Evolutionary conservation across 1,140 invertebrate genomes (phyloP).

Genomic region (Drosophila elegans): DNA sequence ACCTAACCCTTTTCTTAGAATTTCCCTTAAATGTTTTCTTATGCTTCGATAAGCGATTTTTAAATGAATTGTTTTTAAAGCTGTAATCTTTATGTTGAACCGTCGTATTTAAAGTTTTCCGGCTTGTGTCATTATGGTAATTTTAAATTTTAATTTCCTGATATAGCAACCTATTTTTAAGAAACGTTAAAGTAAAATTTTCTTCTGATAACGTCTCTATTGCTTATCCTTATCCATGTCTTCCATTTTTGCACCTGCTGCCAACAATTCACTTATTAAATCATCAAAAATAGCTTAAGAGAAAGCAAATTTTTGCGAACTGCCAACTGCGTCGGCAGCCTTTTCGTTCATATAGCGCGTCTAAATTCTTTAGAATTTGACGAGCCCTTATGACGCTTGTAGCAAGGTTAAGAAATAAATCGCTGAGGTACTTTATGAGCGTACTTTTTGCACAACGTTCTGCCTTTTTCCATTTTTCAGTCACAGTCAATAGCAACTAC

Average conservation of each 20-base stretch:
- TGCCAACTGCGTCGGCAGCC: neutral
- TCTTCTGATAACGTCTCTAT: neutral
- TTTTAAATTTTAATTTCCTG: no score
- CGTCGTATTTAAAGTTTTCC: neutral
- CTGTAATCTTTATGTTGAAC: no score
- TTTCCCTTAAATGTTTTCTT: no score
- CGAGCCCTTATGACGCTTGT: no score
- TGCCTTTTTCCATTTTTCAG: no score
- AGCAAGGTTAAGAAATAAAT: no score
- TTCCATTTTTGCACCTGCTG: conserved; percentile 11
- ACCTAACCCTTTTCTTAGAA: no score
- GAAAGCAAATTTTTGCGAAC: neutral
- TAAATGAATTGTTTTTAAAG: no score
- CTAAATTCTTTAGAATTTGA: neutral
- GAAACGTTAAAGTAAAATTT: neutral
- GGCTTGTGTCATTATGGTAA: conserved; percentile 1
- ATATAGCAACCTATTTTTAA: neutral
- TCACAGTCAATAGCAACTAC: no score
- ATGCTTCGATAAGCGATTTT: no score
- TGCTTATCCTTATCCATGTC: neutral
- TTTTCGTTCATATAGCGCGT: neutral
- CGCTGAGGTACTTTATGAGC: no score
- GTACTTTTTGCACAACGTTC: no score
- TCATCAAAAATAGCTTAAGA: conserved; percentile 81
- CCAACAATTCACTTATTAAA: conserved; percentile 62